Percentiles rank a stretch among this genome's conserved stretches.
These are phyloP conservation scores for Dynastes grantii DNA, from an alignment of 2,888 invertebrate species.

Conservation along the genomic window DNA sequence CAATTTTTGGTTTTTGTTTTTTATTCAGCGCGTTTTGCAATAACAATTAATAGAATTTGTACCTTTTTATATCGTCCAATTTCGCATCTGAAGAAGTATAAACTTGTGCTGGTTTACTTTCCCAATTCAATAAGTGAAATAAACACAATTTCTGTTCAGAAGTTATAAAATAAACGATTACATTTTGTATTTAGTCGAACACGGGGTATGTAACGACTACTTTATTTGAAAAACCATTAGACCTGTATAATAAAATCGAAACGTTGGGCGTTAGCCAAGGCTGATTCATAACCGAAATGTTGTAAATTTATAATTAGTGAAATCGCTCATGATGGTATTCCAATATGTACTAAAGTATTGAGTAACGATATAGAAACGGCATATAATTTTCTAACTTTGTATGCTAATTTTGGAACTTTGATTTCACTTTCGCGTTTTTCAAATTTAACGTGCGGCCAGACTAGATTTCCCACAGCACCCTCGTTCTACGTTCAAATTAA, in stretches of 20 bases:
- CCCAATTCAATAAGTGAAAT: too few relatives aligned
- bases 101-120: too few relatives aligned
- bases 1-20: too few relatives aligned
- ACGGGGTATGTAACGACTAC: neutral
- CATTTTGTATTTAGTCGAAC: slow-evolving; percentile 12
- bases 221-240: slow-evolving; percentile 19
- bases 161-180: slow-evolving; percentile 1
- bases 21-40: too few relatives aligned
- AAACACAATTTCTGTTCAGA: neutral
- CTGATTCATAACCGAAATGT: slow-evolving; percentile 8
- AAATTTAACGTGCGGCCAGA: neutral
- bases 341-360: neutral
- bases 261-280: slow-evolving; percentile 6
- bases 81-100: too few relatives aligned
- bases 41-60: too few relatives aligned
- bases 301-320: slow-evolving; percentile 28
- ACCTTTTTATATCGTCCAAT: too few relatives aligned
- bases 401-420: neutral
- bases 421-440: neutral
- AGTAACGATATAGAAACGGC: neutral
- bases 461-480: neutral
- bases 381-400: neutral
- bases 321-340: neutral
- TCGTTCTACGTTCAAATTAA: neutral
- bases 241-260: neutral